Percentiles rank a stretch among this genome's conserved stretches.
Conservation (phyloP, 2,113 vertebrate genomes). For the Martes martes region DNA sequence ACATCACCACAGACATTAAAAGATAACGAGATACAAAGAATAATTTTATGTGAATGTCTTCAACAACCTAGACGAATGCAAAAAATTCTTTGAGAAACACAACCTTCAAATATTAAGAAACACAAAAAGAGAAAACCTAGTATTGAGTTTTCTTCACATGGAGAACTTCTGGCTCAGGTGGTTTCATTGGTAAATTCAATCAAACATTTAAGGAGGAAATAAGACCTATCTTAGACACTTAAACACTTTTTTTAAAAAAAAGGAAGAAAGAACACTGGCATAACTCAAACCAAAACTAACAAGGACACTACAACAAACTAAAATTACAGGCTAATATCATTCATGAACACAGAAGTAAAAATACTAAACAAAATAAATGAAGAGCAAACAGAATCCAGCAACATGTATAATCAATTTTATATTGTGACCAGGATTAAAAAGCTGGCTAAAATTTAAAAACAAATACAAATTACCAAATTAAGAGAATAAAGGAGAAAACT, state of each 20-base stretch:
- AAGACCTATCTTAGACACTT: background rate
- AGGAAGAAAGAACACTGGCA: background rate
- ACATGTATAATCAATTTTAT: background rate
- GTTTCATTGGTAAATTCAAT: background rate
- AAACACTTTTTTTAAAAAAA: background rate
- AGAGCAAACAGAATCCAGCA: background rate
- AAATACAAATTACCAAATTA: background rate
- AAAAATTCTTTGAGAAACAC: background rate
- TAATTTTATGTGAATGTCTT: background rate
- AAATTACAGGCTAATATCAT: background rate
- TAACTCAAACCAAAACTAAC: background rate
- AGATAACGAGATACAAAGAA: background rate
- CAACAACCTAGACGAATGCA: background rate
- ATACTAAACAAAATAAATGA: background rate
- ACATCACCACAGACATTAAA: background rate
- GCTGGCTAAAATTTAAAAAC: background rate
- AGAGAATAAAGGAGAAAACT: background rate
- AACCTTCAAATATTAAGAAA: background rate
- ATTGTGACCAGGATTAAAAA: background rate
- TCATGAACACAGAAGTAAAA: background rate
- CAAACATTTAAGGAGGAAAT: background rate
- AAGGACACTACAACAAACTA: background rate
- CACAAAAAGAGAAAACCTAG: background rate
- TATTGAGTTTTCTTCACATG: background rate
- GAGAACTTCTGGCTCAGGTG: background rate